Evolutionary conservation across 2,888 invertebrate genomes (phyloP), one percentile per base, ranked within the genome.

Genomic region (Sericinus montela): DNA sequence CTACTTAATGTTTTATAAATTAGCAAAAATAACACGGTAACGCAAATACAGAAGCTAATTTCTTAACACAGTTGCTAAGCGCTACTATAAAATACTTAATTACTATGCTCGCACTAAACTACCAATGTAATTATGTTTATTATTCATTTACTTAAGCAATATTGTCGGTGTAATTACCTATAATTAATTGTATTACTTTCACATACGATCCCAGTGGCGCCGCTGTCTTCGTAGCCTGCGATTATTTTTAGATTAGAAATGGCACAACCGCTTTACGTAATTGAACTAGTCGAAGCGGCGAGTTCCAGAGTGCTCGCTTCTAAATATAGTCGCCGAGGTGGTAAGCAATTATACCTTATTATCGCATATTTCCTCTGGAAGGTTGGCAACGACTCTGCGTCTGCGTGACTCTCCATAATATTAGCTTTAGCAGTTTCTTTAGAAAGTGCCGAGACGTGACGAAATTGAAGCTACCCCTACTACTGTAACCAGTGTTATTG

Each of bases 221-320:
- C 87, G 72, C 74, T 72, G 80, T 74, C 82, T 77, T 73, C 65
- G 74, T 71, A 84, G 84, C 85, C 88, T 85, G 78, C 86, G 88
- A 88, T 88, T 88, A 88, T 88, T 88, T 88, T 88, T 88, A 87
- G 88, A 88, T 88, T 88, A 88, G 88, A 88, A 88, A 88, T 87
- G 87, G 86, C 87, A 82, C 82, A 86, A 85, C 87, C 77, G 84
- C 86, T 87, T 87, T 88, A 88, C 84, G 88, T 87, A 88, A 87
- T 88, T 88, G 80, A 84, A 79, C 83, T 67, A 75, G 87, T 80
- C 83, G 80, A 80, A 85, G 80, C 75, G 74, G 83, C 81, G 71
- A 77, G 85, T 80, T 86, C 84, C 83, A 82, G 83, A 84, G 79
- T 70, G 69, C 77, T 78, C 74, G 80, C 75, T 70, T 82, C 88